A percentile compares a stretch with the other conserved stretches of the same genome.
Evolutionary conservation across 2,113 vertebrate genomes (phyloP).

Genomic region (Ibidorhyncha struthersii): DNA sequence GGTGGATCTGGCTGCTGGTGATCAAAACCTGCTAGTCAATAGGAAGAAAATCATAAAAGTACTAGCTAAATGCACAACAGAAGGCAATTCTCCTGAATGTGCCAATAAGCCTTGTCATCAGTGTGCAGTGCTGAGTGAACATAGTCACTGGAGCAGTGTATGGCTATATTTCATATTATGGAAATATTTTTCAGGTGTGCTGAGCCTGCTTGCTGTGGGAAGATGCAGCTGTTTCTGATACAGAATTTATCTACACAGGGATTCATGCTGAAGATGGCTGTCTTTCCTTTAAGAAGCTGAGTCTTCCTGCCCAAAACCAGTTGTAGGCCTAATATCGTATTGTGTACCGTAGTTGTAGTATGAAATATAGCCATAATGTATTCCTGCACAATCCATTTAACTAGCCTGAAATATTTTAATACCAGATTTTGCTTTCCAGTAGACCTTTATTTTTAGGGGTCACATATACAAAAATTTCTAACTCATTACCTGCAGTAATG

Average conservation of each 20-base stretch:
- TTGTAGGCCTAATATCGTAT: not conserved
- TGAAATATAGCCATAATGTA: not conserved
- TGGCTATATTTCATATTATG: not conserved
- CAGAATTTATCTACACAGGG: accelerated
- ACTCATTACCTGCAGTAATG: not conserved
- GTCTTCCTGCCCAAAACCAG: not conserved
- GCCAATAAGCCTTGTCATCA: not conserved
- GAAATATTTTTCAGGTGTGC: not conserved
- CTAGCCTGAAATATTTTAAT: not conserved
- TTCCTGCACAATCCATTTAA: not conserved
- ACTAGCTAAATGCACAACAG: not conserved
- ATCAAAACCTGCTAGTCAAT: not conserved
- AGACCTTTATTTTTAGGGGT: not conserved
- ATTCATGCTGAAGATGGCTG: not conserved
- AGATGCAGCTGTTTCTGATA: not conserved
- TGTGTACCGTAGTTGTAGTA: not conserved
- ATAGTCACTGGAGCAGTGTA: not conserved
- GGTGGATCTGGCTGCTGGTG: not conserved
- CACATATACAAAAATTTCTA: not conserved
- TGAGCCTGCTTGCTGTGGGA: not conserved
- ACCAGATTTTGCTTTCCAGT: not conserved
- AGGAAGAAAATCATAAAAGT: not conserved
- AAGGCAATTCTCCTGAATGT: not conserved
- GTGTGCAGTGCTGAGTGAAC: not conserved
- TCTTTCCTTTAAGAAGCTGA: not conserved